These are phyloP conservation scores for Chaenocephalus aceratus DNA, from an alignment of 2,113 vertebrate species.

Conservation along the genomic window DNA sequence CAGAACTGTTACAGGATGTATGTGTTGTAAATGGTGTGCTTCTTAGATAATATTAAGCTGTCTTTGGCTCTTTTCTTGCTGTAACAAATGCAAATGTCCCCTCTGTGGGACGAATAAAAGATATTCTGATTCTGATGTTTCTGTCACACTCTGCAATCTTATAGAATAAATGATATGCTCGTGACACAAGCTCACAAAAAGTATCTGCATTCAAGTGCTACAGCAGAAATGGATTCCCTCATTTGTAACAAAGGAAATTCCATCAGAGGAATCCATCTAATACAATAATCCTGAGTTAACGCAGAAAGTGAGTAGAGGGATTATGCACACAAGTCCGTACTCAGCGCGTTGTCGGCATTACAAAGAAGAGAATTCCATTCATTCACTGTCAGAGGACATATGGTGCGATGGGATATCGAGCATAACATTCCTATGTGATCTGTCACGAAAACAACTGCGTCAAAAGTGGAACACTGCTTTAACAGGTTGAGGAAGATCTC, in stretches of 20 bases:
- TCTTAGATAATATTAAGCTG: no score
- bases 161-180: no score
- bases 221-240: constrained; percentile 36
- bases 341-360: constrained; percentile 15
- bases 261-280: constrained; percentile 21
- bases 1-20: no score
- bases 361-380: constrained; percentile 31
- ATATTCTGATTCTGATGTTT: no score
- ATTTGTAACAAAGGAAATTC: constrained; percentile 35
- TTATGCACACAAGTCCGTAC: constrained; percentile 27
- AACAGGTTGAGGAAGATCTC: constrained; percentile 14
- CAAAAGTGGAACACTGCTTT: background rate
- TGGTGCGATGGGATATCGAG: constrained; percentile 18
- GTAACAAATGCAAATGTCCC: no score
- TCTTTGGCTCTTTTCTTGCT: no score
- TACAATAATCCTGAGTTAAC: constrained; percentile 40
- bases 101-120: no score
- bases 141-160: no score
- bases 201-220: background rate
- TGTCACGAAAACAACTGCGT: background rate
- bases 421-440: constrained; percentile 2
- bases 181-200: no score
- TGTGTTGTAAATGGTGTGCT: no score
- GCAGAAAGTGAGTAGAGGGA: constrained; percentile 30
- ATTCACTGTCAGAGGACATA: constrained; percentile 39